A percentile compares a stretch with the other conserved stretches of the same genome.
phyloP scores from a whole-genome alignment of 2,797 vertebrate species.

The Rhinatrema bivittatum region DNA sequence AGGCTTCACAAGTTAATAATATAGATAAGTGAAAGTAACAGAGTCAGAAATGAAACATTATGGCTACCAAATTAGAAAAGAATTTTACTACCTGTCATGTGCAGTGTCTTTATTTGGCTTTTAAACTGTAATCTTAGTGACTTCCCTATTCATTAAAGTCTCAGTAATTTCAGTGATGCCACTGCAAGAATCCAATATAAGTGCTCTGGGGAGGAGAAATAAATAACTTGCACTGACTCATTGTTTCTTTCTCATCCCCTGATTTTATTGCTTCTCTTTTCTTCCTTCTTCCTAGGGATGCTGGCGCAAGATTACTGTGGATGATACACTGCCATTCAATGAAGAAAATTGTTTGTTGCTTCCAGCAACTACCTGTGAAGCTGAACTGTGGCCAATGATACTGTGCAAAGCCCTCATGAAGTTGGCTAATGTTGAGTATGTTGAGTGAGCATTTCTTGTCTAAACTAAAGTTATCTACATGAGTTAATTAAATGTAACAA shows the following conservation, averaged over 20 bases:
- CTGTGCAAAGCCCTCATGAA: conserved; percentile 88
- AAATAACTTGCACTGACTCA: conserved; percentile 13
- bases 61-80: conserved; percentile 1
- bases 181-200: conserved; percentile 4
- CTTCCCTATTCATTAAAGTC: conserved; percentile 22
- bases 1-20: conserved; percentile 19
- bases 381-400: conserved; percentile 92
- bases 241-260: conserved; percentile 7
- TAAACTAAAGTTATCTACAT: background rate
- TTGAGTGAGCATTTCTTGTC: conserved; percentile 22
- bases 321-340: conserved; percentile 84
- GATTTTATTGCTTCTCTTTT: conserved; percentile 4
- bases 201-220: conserved; percentile 2
- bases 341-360: conserved; percentile 76
- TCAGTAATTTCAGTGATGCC: conserved; percentile 10
- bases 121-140: conserved; percentile 16
- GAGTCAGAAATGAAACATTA: background rate
- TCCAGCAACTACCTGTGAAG: conserved; percentile 64
- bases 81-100: conserved; percentile 1
- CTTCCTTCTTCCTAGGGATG: conserved; percentile 63
- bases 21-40: background rate
- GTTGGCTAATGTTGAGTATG: conserved; percentile 79
- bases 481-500: background rate
- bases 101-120: conserved; percentile 4
- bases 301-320: conserved; percentile 86